Evolutionary conservation across 2,113 vertebrate species (phyloP), one percentile per base, ranked within the genome.

Genomic region (Melanotaenia duboulayi): DNA sequence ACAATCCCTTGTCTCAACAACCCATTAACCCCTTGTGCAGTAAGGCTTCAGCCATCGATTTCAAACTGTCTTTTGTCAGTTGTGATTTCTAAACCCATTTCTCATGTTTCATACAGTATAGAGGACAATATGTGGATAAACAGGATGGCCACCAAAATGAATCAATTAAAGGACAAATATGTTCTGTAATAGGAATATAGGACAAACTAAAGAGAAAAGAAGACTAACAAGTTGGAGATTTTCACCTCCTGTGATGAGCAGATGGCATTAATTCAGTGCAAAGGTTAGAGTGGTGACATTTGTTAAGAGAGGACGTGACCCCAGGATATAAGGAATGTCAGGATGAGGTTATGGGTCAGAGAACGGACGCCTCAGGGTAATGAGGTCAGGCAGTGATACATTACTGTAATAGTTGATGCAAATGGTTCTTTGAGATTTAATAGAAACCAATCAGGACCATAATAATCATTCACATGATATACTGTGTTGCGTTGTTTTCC

Each of bases 361-460:
- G 74, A 77, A 22, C 83, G 65, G 14, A 52, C 32, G 66, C 58
- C 87, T 76, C 23, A 48, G 57, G 48, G 50, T 87, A 87, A 89
- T 87, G 40, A 65, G 82, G 80, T 84, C 71, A 82, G 83, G 87
- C 88, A 87, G 66, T 88, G 88, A 92, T 84, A 50, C 73, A 91
- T 84, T 68, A 84, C 81, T 35, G 62, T 59, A 72, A 60, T 22
- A 48, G 23, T 48, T 25, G 65, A 75, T 81, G 52, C 74, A 74
- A 83, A 83, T 40, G 49, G 69, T 44, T 57, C 52, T 40, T 25
- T 32, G 64, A 39, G 17, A 73, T 20, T 39, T 64, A 0, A 48
- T 59, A 6, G 46, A 60, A 24, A 63, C 24, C 48, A 54, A 75
- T 64, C 44, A 64, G n/a, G 9, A 1, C 17, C 42, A 24, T 17